Base-by-base conservation (phyloP, 2,113 vertebrate genomes). In the Ranitomeya variabilis region DNA sequence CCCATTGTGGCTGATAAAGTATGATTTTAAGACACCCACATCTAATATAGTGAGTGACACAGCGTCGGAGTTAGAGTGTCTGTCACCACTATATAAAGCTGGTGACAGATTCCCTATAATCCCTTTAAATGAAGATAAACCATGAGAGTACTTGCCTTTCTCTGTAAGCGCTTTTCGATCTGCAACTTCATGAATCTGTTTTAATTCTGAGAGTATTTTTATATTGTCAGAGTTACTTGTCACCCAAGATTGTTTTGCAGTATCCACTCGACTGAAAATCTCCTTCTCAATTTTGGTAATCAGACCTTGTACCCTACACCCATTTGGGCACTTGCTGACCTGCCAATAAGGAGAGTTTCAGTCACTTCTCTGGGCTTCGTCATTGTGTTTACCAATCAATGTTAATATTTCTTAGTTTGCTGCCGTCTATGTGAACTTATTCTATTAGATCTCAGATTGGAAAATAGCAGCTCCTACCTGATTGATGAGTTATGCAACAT, bases 251-350 rank as follows among this genome's bases (percentile, higher is more conserved):
- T 79, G 81, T 89, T 85, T 79, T 69, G 74, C 73, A 31, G 21
- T 45, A 15, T 89, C 87, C 71, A 95, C 80, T 59, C 90, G 92
- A 7, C 66, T 80, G 12, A 85, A 85, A 77, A 92, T 54, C 0
- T 91, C 60, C 1, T 10, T 81, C 26, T 93, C 93, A 54, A n/a
- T 16, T 60, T 91, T 82, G 1, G 67, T 90, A n/a, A 96, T 92
- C 84, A 92, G 18, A 45, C 94, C 94, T 77, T 93, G 91, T n/a
- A 95, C 80, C 19, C 92, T 92, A 91, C 95, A 96, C 60, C 95
- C 93, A 1, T 93, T 95, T 0, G 95, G 95, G 82, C 95, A 96
- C 87, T 90, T 93, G 16, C 73, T 89, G 21, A 54, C 90, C 93
- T 93, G 90, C 60, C 73, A 87, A 88, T 19, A 84, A 23, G 13